Base-by-base conservation (phyloP, 1,140 invertebrate genomes). In the Lasioglossum albipes region DNA sequence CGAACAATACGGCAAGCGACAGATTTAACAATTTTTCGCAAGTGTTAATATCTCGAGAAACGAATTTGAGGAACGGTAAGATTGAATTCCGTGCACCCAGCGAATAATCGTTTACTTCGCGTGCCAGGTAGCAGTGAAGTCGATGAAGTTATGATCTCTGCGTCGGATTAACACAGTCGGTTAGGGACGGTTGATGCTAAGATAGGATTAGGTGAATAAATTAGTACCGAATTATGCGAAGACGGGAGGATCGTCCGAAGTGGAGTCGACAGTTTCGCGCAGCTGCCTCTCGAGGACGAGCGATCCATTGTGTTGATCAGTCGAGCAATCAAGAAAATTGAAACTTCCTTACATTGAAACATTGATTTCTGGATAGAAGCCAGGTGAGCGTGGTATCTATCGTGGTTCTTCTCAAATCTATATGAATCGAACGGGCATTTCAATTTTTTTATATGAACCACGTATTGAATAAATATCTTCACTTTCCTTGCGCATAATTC, bases 291-390 rank as follows among this genome's bases (percentile, higher is more conserved):
- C 59, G 52, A 78, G 62, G 69, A 75, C 68, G 64, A 82, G 78
- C 75, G 69, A 82, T 82, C 68, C 45, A 42, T 69, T 31, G 42
- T 0, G 18, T 57, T 77, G 80, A 82, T 82, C 59, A 52, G 2
- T 16, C 81, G 81, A 82, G 72, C 81, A 69, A 82, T 82, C 75
- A 82, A 79, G 42, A 42, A 52, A 68, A 82, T 82, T 75, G 62
- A 5, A 76, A 36, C 31, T 36, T 68, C 74, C 59, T 59, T 80
- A 42, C 64, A 73, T 65, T 41, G 74, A 74, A 74, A 68, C 78
- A 57, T 72, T 36, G 52, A n/a, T 31, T 22, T 31, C 20, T 36
- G 31, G 31, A 10, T 52, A 78, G 49, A 4, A 16, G 36, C 13
- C 10, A 9, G 42, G 16, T 0, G 27, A 27, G 27, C 27, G 27